A percentile compares a stretch with the other conserved stretches of the same genome.
phyloP scores from a whole-genome alignment of 2,888 invertebrate species.

The Nymphalis polychloros region DNA sequence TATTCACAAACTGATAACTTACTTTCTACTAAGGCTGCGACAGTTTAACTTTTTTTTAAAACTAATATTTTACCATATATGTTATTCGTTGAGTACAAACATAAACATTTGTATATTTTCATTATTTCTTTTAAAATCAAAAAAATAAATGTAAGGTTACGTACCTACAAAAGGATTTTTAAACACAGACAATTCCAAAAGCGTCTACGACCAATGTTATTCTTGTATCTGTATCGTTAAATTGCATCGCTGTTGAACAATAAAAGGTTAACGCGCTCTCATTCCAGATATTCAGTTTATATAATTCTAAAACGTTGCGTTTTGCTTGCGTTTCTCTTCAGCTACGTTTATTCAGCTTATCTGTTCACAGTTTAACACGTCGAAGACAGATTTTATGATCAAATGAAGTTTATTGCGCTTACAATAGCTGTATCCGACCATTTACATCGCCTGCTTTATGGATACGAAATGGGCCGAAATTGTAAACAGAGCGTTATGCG shows the following conservation, averaged over 20 bases:
- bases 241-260: constrained; percentile 1
- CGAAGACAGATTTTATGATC: constrained; percentile 43
- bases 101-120: too few relatives aligned
- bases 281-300: background rate
- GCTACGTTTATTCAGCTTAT: constrained; percentile 13
- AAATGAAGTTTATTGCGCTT: constrained; percentile 65
- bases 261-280: constrained; percentile 1
- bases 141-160: too few relatives aligned
- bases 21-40: too few relatives aligned
- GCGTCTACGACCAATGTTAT: background rate
- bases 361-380: constrained; percentile 24
- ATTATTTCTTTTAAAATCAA: too few relatives aligned
- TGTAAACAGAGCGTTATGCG: constrained; percentile 58
- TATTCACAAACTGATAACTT: too few relatives aligned
- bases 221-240: background rate
- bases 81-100: too few relatives aligned
- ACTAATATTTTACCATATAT: too few relatives aligned
- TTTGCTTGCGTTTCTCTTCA: constrained; percentile 11
- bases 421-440: constrained; percentile 61
- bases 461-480: constrained; percentile 67
- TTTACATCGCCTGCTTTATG: constrained; percentile 66
- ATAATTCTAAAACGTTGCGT: background rate
- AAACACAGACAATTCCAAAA: background rate
- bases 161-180: background rate
- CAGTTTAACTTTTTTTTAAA: too few relatives aligned